These are phyloP conservation scores for Serranochromis macrocephalus DNA, from an alignment of 2,113 vertebrate genomes.

Conservation along the genomic window DNA sequence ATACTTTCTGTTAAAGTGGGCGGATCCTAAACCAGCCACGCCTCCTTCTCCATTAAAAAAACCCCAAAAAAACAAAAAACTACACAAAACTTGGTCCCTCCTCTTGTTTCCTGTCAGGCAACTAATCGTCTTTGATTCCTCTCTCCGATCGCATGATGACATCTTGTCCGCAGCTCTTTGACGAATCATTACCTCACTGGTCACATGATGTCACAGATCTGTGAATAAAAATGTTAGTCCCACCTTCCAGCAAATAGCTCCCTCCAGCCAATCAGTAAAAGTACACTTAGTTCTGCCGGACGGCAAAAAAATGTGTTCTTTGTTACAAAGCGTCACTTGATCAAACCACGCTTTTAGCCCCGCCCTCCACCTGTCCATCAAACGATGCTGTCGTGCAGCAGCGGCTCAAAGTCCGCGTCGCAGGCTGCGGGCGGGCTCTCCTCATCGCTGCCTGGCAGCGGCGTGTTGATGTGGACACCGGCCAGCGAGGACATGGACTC, in stretches of 20 bases:
- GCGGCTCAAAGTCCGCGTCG: slow-evolving; percentile 85
- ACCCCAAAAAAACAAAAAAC: accelerated
- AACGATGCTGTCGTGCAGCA: slow-evolving; percentile 85
- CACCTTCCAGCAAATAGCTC: not conserved
- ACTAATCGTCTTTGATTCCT: not conserved
- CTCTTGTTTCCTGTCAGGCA: not conserved
- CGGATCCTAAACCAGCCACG: not conserved
- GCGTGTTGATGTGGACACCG: slow-evolving; percentile 69
- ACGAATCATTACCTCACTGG: not conserved
- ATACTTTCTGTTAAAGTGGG: not conserved
- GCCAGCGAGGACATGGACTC: slow-evolving; percentile 67
- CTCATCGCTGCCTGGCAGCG: slow-evolving; percentile 78
- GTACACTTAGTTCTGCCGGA: not conserved
- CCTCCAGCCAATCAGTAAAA: not conserved
- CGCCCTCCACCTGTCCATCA: slow-evolving; percentile 61
- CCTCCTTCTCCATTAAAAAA: not conserved
- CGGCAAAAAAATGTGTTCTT: not conserved
- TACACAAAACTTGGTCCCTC: not conserved
- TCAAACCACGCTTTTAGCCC: not conserved
- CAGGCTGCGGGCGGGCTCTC: slow-evolving; percentile 65
- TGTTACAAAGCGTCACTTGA: not conserved
- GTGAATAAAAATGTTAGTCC: not conserved
- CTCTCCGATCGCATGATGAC: not conserved
- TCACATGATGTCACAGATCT: not conserved
- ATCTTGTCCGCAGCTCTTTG: not conserved